Evolutionary conservation across 2,888 invertebrate genomes (phyloP).

Genomic region (Polymixis lichenea): DNA sequence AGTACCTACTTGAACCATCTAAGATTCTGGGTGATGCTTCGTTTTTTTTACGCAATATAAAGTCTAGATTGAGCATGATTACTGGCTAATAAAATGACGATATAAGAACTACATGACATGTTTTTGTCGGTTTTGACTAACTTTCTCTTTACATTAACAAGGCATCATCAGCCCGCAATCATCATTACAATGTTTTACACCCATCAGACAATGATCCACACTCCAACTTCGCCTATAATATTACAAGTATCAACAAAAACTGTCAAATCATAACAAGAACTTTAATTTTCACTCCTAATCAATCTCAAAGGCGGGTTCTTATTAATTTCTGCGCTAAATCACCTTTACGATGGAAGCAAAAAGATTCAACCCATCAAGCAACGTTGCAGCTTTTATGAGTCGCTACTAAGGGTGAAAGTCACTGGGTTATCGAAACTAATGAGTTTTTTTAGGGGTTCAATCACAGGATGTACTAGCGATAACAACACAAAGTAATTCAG

Average conservation of each 20-base stretch:
- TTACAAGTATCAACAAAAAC: slow-evolving; percentile 58
- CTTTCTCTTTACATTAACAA: slow-evolving; percentile 23
- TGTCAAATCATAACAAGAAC: slow-evolving; percentile 65
- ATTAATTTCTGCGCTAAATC: slow-evolving; percentile 87
- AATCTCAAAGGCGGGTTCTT: slow-evolving; percentile 83
- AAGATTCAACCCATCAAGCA: slow-evolving; percentile 86
- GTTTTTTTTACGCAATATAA: neutral
- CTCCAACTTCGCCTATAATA: slow-evolving; percentile 29
- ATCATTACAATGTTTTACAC: slow-evolving; percentile 51
- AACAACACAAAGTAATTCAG: neutral
- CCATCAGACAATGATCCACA: slow-evolving; percentile 28
- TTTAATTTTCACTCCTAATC: slow-evolving; percentile 82
- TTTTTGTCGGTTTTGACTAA: slow-evolving; percentile 13
- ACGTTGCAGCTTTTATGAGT: slow-evolving; percentile 85
- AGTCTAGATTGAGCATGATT: neutral
- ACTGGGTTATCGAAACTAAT: slow-evolving; percentile 13
- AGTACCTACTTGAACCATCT: neutral
- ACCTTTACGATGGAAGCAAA: slow-evolving; percentile 84
- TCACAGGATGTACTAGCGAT: too few relatives aligned
- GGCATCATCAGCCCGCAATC: slow-evolving; percentile 30
- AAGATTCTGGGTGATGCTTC: too few relatives aligned
- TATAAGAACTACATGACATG: neutral
- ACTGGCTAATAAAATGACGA: neutral
- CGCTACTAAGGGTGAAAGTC: slow-evolving; percentile 68
- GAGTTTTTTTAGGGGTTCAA: neutral